Conservation (phyloP, 2,797 vertebrate species). For the Lacerta agilis region DNA sequence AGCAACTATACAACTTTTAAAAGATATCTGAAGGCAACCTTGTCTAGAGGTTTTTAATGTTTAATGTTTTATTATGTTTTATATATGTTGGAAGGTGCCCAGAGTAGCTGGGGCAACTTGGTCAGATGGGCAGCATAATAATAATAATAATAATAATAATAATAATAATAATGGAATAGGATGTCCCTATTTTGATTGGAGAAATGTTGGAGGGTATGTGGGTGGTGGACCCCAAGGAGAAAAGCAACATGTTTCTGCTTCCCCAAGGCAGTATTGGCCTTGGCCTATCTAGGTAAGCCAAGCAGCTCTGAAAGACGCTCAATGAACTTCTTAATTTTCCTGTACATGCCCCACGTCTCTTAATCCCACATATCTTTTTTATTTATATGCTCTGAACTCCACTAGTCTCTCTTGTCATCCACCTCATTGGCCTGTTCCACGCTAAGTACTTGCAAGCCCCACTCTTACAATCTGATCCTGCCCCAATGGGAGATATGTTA, state of each 20-base stretch:
- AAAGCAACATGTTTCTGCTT: background rate
- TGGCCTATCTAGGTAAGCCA: background rate
- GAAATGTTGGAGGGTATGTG: no score
- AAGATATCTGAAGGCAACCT: no score
- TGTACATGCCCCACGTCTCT: background rate
- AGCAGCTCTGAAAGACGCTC: background rate
- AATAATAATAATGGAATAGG: no score
- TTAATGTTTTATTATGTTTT: no score
- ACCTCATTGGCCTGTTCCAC: background rate
- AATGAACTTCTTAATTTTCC: background rate
- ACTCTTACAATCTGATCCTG: background rate
- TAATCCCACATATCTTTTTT: background rate
- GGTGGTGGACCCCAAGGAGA: background rate
- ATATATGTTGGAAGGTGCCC: no score
- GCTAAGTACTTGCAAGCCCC: background rate
- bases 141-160: no score
- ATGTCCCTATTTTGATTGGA: no score
- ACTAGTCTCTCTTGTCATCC: background rate
- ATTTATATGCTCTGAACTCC: background rate
- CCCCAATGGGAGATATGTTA: background rate
- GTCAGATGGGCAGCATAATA: no score
- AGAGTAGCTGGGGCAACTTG: no score
- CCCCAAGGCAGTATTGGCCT: background rate
- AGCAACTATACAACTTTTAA: no score
- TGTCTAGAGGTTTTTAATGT: no score